Base-by-base conservation (phyloP, 2,797 vertebrate species). In the Acomys russatus region DNA sequence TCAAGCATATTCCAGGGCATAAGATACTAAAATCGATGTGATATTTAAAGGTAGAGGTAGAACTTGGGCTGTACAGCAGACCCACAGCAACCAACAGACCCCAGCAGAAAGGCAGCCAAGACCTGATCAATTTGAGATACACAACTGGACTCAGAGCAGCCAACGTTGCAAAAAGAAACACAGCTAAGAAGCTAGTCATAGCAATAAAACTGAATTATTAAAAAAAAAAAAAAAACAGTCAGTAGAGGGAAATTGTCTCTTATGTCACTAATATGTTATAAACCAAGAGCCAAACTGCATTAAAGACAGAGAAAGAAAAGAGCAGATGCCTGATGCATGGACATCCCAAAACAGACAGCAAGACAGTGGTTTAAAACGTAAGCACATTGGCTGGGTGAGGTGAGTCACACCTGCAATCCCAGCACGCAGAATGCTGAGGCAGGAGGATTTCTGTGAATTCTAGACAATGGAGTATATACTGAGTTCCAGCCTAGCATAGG, bases 1-100 rank as follows among this genome's bases (percentile, higher is more conserved):
- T 0, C 23, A 30, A 9, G 51, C 44, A 23, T n/a, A 54, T 56
- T 44, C 7, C 38, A 33, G 0, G 8, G 4, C 17, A 2, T 1
- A 25, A 63, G 2, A 49, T 22, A 9, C 17, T 30, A 9, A 73
- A 74, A 18, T 35, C 2, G n/a, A 66, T 2, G 1, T 17, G 18
- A 28, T 22, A 23, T 1, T 15, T 8, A 74, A 82, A 54, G 74
- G 11, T 3, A 49, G 38, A 54, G 74, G 11, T 3, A 49, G 38
- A 6, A 77, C 33, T 51, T 44, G 38, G 54, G 56, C 3, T 5
- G 9, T 15, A 18, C 1, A 35, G 20, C 10, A 28, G 6, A 38
- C 18, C 23, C 51, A 54, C 49, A 3, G 22, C 28, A 63, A 12
- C 6, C 73, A 54, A 2, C 25, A 73, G 10, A 20, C 82, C 30